Evolutionary conservation across 2,797 vertebrate genomes (phyloP), one percentile per base, ranked within the genome.

Genomic region (Telmatherina bonti): DNA sequence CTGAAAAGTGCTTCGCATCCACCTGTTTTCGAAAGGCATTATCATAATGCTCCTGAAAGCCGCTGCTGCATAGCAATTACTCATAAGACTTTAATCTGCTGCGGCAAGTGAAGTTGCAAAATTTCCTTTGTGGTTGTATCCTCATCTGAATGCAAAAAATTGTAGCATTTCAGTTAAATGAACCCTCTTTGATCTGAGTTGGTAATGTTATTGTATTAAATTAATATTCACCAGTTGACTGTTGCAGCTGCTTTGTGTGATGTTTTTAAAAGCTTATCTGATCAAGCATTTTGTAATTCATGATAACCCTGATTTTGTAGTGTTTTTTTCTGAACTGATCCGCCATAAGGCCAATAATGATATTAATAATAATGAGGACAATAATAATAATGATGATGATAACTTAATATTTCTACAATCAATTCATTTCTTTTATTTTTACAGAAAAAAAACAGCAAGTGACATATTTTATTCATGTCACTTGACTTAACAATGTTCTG

Each of bases 1-100:
- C 83, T 83, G 71, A 72, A 65, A 73, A 87, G 82, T 82, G 68
- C 75, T 76, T 72, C 76, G 86, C 87, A 76, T 86, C 85, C 87
- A 89, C 88, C 85, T 84, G 72, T 88, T 88, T 67, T 73, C 79
- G 53, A 76, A 80, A 82, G 33, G 74, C 76, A 83, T 87, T 86
- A 85, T 77, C 78, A 61, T 78, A 85, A 86, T 77, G 74, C 80
- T 78, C 47, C 83, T 18, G 74, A 74, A 76, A 73, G 83, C 70
- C 47, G 52, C 76, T n/a, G 62, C 65, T 11, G 62, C 76, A 74
- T 55, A 65, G 77, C 79, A 80, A 88, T 88, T 81, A 83, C 79
- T 88, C 70, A 41, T 58, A 60, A 45, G 65, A 70, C 62, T 84
- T 82, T 82, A 83, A 86, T 89, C 83, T 72, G 73, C 83, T 57